Percentiles rank a stretch among this genome's conserved stretches.
These are phyloP conservation scores for Watsonalla cultraria DNA, from an alignment of 2,888 invertebrate species.

Conservation along the genomic window DNA sequence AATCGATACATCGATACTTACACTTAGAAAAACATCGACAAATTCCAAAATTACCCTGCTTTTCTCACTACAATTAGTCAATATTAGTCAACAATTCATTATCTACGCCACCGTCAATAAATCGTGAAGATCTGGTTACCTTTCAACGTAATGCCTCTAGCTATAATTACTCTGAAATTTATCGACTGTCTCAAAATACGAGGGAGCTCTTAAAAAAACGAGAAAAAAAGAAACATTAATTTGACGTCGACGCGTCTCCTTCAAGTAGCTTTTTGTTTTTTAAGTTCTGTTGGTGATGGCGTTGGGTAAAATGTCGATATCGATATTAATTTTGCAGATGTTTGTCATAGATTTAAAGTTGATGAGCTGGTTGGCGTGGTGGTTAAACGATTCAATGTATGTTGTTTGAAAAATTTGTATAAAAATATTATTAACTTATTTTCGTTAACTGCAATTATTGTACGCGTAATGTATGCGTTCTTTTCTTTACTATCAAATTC, in stretches of 20 bases:
- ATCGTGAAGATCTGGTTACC: constrained; percentile 63
- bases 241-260: constrained; percentile 47
- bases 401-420: too few relatives aligned
- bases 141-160: constrained; percentile 67
- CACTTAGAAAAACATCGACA: too few relatives aligned
- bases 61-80: constrained; percentile 12
- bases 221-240: constrained; percentile 56
- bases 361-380: too few relatives aligned
- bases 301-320: constrained; percentile 4
- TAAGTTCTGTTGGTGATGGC: constrained; percentile 39
- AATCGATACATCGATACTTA: too few relatives aligned
- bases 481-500: too few relatives aligned
- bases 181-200: constrained; percentile 49
- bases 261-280: constrained; percentile 53
- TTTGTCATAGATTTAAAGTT: too few relatives aligned
- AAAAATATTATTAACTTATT: too few relatives aligned
- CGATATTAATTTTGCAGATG: too few relatives aligned
- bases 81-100: constrained; percentile 26
- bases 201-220: constrained; percentile 28
- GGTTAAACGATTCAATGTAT: too few relatives aligned
- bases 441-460: too few relatives aligned
- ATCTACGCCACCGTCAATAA: constrained; percentile 41
- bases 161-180: constrained; percentile 69
- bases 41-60: background rate
- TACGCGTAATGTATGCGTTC: too few relatives aligned